These are phyloP conservation scores for Alauda arvensis DNA, from an alignment of 2,797 vertebrate species.

Conservation along the genomic window DNA sequence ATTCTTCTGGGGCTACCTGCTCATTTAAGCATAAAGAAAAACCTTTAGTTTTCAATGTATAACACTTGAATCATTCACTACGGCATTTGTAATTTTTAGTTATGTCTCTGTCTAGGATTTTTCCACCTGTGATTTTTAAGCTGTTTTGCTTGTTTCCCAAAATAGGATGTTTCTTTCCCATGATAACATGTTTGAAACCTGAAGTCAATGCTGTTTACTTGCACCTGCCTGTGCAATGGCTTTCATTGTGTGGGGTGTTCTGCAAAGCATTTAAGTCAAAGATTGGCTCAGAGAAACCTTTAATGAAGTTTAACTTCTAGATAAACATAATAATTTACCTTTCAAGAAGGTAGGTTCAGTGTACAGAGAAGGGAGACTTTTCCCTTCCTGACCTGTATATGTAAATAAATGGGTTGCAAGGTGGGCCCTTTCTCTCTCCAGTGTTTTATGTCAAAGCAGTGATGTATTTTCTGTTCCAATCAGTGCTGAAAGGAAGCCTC, in stretches of 20 bases:
- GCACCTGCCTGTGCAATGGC: not conserved
- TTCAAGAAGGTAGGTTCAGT: not conserved
- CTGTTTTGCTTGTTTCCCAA: not conserved
- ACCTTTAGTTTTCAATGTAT: not conserved
- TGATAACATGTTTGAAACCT: not conserved
- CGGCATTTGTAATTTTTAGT: not conserved
- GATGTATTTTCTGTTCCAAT: not conserved
- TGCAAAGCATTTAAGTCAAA: not conserved
- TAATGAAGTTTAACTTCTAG: not conserved
- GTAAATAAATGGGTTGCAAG: not conserved
- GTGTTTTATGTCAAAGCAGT: not conserved
- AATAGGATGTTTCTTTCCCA: not conserved
- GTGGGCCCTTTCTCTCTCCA: not conserved
- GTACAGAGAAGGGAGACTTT: not conserved
- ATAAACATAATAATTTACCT: conserved; percentile 18
- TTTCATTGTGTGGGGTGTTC: not conserved
- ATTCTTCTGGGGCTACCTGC: not conserved
- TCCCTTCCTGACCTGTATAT: not conserved
- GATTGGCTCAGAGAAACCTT: not conserved
- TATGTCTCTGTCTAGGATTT: not conserved
- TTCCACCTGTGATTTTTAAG: not conserved
- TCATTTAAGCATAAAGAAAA: not conserved
- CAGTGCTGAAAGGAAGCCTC: not conserved
- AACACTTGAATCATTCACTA: not conserved
- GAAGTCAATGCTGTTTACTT: not conserved